phyloP scores from a whole-genome alignment of 2,113 vertebrate genomes.

The Chrysochloris asiatica region DNA sequence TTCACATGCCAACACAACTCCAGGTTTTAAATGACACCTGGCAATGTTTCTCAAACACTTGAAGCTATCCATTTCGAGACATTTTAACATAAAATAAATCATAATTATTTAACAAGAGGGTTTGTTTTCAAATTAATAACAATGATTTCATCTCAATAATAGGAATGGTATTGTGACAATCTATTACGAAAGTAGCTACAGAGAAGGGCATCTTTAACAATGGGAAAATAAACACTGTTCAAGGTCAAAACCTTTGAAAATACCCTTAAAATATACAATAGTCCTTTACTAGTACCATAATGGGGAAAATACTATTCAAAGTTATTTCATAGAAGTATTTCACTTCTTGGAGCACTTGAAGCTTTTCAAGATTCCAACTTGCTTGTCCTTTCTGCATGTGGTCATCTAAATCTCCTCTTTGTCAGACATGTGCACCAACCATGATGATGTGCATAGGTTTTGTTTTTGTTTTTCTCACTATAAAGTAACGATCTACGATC shows the following conservation, averaged over 20 bases:
- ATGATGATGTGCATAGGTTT: not conserved
- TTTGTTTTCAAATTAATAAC: not conserved
- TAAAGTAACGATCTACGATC: not conserved
- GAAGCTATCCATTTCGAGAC: not conserved
- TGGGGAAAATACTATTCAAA: not conserved
- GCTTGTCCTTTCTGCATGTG: slow-evolving; percentile 5
- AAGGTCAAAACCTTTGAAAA: not conserved
- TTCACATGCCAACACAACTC: not conserved
- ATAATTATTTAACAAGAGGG: not conserved
- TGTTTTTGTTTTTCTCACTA: not conserved
- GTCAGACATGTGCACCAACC: not conserved
- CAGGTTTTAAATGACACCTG: not conserved
- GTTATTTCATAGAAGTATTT: not conserved
- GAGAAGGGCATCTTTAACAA: not conserved
- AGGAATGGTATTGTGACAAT: not conserved
- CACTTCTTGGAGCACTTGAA: not conserved
- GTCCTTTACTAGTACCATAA: not conserved
- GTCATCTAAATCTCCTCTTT: slow-evolving; percentile 55
- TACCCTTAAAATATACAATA: not conserved
- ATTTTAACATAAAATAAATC: not conserved
- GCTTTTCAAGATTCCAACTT: slow-evolving; percentile 21
- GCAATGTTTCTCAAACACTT: not conserved
- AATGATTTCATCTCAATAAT: not conserved
- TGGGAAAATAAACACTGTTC: not conserved
- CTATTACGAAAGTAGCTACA: not conserved